phyloP scores from a whole-genome alignment of 23 tunicate species.

The Clavelina lepadiformis region DNA sequence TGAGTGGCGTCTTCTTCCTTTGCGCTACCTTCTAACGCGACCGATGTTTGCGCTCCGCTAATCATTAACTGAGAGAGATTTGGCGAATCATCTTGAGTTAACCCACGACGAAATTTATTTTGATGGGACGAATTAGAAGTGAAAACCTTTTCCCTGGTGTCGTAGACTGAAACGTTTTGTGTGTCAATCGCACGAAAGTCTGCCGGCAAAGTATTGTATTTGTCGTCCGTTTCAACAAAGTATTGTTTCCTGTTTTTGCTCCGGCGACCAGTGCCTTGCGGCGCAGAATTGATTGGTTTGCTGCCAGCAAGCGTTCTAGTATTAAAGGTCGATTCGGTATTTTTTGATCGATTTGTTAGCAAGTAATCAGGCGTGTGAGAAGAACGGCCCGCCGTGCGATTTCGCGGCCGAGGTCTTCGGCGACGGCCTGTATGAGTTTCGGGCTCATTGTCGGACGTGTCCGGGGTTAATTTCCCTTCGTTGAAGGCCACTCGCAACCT shows the following conservation, averaged over 20 bases:
- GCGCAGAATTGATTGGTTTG: too few relatives aligned
- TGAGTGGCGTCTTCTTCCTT: constrained; percentile 18
- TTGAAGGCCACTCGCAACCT: background rate
- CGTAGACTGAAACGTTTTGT: background rate
- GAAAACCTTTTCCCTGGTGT: too few relatives aligned
- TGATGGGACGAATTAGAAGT: too few relatives aligned
- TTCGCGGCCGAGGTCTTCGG: background rate
- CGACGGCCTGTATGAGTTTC: background rate
- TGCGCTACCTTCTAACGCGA: constrained; percentile 20
- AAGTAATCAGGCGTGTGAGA: background rate
- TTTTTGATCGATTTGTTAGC: background rate
- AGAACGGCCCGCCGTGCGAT: background rate
- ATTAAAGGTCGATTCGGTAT: too few relatives aligned
- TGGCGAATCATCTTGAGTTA: constrained; percentile 3
- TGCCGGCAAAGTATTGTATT: constrained; percentile 51
- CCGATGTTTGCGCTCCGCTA: constrained; percentile 43
- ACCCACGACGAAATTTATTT: too few relatives aligned
- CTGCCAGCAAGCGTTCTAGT: too few relatives aligned
- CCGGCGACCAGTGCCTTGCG: too few relatives aligned
- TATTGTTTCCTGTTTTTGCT: constrained; percentile 7
- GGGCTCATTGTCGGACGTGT: background rate
- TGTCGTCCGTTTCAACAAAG: constrained; percentile 29
- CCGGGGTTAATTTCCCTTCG: too few relatives aligned
- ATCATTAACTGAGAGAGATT: constrained; percentile 56
- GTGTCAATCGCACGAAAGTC: constrained; percentile 26